phyloP scores from a whole-genome alignment of 2,888 invertebrate species.

The Dryadula phaetusa region DNA sequence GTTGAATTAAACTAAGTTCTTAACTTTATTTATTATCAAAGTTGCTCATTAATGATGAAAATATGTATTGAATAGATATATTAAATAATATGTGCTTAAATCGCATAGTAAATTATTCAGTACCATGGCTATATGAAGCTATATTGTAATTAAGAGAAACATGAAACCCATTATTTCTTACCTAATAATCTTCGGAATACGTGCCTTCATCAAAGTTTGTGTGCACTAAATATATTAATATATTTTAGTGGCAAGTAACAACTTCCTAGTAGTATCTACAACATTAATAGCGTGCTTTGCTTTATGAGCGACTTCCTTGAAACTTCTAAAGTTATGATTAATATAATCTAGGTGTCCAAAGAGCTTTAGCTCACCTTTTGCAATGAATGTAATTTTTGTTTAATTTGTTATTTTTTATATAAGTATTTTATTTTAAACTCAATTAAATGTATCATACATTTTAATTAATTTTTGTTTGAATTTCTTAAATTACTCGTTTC shows the following conservation, averaged over 20 bases:
- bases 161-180: constrained; percentile 20
- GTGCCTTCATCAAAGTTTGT: constrained; percentile 33
- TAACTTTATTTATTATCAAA: background rate
- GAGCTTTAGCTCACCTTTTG: constrained; percentile 19
- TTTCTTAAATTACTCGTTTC: background rate
- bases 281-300: constrained; percentile 62
- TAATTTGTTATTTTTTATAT: constrained; percentile 4
- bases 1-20: background rate
- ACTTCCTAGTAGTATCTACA: constrained; percentile 39
- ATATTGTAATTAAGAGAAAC: constrained; percentile 20
- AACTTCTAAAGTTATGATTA: constrained; percentile 66
- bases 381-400: constrained; percentile 23
- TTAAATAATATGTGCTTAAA: background rate
- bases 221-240: constrained; percentile 26
- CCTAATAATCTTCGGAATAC: constrained; percentile 23
- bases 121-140: background rate
- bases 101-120: background rate
- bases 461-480: background rate
- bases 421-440: background rate
- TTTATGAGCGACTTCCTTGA: constrained; percentile 60
- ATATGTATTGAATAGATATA: too few species aligned
- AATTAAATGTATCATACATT: too few species aligned
- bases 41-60: too few species aligned
- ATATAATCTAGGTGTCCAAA: constrained; percentile 55
- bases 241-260: constrained; percentile 29